Base-by-base conservation (phyloP, 2,888 invertebrate genomes). In the Eutolmus rufibarbis region DNA sequence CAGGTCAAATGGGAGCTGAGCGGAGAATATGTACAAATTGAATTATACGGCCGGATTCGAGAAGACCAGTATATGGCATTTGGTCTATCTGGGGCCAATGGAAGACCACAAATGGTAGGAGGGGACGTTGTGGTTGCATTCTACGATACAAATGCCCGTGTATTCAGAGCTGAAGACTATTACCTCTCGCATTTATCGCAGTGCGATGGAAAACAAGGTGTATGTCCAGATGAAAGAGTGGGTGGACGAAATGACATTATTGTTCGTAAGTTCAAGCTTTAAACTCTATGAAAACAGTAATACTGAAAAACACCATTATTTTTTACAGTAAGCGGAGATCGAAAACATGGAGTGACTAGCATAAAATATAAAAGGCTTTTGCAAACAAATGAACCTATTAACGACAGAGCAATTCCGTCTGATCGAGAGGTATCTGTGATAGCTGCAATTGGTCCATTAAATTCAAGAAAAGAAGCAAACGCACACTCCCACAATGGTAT, bases 1-100 rank as follows among this genome's bases (percentile, higher is more conserved):
- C 97, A 98, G 93, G 96, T 98, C 19, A 95, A 96, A 89, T 98
- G 98, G 98, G 96, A 97, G 90, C 92, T 97, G 85, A 95, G 96
- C 92, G 96, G 94, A 89, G 95, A 96, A 84, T 94, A 95, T 88
- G 94, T 98, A 2, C 95, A 96, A 91, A 95, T 98, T 86, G 96
- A 96, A 46, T 91, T 98, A 74, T 95, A 96, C 2, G 97, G 96
- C 0, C 94, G 95, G 46, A 96, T 97, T 46, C 94, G 94, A 37
- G 96, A 96, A 90, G 96, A 97, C 90, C 96, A 98, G 91, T 98
- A 97, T 92, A 96, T 98, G 93, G 96, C 97, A 0, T 97, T 98
- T 89, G 97, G 98, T 0, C 93, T 97, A 57, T 97, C 97, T 1
- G 97, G 97, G 0, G 95, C 95, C 57, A 95, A 96, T 90, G 96